These are phyloP conservation scores for Chironomus tepperi DNA, from an alignment of 1,140 invertebrate species.

Conservation along the genomic window DNA sequence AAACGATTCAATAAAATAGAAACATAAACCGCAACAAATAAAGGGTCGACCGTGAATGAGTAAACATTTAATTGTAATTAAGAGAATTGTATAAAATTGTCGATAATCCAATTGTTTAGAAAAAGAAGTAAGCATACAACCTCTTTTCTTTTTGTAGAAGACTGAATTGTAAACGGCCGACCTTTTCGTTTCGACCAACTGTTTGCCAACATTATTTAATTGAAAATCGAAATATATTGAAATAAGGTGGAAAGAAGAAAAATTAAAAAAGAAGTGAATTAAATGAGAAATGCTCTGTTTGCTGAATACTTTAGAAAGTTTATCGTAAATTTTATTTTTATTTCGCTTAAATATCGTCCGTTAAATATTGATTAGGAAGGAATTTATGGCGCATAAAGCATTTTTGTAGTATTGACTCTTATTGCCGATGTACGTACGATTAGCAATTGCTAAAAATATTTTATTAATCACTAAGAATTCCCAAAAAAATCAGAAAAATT, in stretches of 20 bases:
- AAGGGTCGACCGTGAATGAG: not conserved
- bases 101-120: not conserved
- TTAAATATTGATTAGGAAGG: not conserved
- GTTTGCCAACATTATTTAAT: not conserved
- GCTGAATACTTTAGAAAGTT: slow-evolving; percentile 6
- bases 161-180: not conserved
- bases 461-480: not conserved
- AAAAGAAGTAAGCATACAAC: not conserved
- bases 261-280: not conserved
- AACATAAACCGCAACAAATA: not conserved
- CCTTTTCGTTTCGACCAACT: not conserved
- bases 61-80: not conserved
- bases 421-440: no score
- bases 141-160: not conserved
- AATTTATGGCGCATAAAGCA: no score
- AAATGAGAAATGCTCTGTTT: not conserved
- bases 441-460: no score
- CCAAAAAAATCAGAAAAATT: no score
- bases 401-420: no score
- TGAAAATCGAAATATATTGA: slow-evolving; percentile 3
- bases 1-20: no score
- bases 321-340: not conserved
- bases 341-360: not conserved
- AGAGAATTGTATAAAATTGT: not conserved
- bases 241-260: not conserved